Conservation (phyloP, 2,113 vertebrate genomes). For the Cyprinodon brontotheroides region DNA sequence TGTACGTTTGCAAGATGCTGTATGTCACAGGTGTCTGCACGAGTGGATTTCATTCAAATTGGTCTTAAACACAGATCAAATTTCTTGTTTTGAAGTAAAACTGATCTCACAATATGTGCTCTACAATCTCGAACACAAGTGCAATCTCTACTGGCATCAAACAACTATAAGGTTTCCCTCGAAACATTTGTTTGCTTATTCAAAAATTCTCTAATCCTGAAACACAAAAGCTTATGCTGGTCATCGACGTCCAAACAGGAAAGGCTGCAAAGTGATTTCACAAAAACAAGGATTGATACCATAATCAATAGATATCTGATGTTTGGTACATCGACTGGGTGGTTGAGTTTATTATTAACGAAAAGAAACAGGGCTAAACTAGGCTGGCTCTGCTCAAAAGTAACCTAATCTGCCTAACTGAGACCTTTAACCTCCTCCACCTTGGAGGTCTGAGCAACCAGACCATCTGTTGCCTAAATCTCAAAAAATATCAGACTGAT, state of each 20-base stretch:
- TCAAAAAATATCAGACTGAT: not conserved
- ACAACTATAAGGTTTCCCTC: slow-evolving; percentile 37
- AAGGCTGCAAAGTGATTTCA: slow-evolving; percentile 1
- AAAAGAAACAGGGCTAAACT: slow-evolving; percentile 12
- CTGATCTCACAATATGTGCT: slow-evolving; percentile 36
- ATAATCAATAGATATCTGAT: slow-evolving; percentile 2
- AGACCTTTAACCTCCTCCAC: slow-evolving; percentile 18
- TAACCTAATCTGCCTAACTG: not conserved
- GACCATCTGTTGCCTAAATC: slow-evolving; percentile 2
- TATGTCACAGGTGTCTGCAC: slow-evolving; percentile 26
- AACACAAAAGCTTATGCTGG: slow-evolving; percentile 2
- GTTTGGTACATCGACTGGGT: not conserved
- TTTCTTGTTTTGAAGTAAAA: not conserved
- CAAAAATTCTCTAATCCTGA: slow-evolving; percentile 18
- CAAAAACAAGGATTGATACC: not conserved
- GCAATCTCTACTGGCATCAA: slow-evolving; percentile 30
- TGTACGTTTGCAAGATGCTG: not conserved
- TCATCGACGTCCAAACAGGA: slow-evolving; percentile 2
- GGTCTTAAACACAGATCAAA: slow-evolving; percentile 1
- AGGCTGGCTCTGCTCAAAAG: slow-evolving; percentile 1
- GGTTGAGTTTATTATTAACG: slow-evolving; percentile 10
- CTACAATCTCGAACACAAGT: slow-evolving; percentile 45
- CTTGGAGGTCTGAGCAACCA: slow-evolving; percentile 9
- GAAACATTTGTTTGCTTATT: slow-evolving; percentile 36
- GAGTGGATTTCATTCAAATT: slow-evolving; percentile 21